A percentile compares a stretch with the other conserved stretches of the same genome.
phyloP scores from a whole-genome alignment of 2,888 invertebrate genomes.

The Drosophila niveifrons region DNA sequence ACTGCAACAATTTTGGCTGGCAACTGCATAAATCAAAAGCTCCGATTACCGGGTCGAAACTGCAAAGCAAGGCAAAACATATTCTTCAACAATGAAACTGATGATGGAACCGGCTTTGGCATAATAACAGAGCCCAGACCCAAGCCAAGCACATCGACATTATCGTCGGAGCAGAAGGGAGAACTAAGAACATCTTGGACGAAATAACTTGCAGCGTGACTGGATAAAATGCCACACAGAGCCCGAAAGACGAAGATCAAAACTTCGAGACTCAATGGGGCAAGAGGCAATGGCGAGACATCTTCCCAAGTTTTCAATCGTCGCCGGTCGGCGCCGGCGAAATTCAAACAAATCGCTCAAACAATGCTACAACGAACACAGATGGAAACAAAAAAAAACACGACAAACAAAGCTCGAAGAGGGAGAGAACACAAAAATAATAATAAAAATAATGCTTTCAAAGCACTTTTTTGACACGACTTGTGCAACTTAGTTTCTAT shows the following conservation, averaged over 20 bases:
- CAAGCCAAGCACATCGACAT: conserved; percentile 59
- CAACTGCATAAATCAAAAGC: conserved; percentile 74
- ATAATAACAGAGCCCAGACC: conserved; percentile 73
- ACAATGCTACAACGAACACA: conserved; percentile 62
- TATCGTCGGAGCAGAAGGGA: conserved; percentile 30
- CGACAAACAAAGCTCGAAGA: conserved; percentile 36
- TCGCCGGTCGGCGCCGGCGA: conserved; percentile 71
- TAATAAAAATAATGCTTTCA: conserved; percentile 43
- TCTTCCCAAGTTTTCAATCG: conserved; percentile 67
- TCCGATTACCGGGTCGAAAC: conserved; percentile 64
- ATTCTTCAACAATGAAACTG: conserved; percentile 44
- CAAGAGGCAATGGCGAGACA: conserved; percentile 58
- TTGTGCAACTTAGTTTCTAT: conserved; percentile 61
- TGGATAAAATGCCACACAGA: conserved; percentile 75
- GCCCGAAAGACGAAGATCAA: conserved; percentile 14
- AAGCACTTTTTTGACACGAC: conserved; percentile 74
- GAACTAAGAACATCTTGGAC: conserved; percentile 48
- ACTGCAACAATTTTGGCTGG: conserved; percentile 57
- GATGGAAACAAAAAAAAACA: conserved; percentile 13
- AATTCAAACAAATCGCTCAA: conserved; percentile 81
- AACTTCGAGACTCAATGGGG: conserved; percentile 10
- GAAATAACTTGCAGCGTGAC: conserved; percentile 80
- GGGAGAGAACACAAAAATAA: conserved; percentile 28
- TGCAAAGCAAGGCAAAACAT: conserved; percentile 61
- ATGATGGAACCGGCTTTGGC: conserved; percentile 76